Base-by-base conservation (phyloP, 2,113 vertebrate genomes). In the Amphiprion percula region DNA sequence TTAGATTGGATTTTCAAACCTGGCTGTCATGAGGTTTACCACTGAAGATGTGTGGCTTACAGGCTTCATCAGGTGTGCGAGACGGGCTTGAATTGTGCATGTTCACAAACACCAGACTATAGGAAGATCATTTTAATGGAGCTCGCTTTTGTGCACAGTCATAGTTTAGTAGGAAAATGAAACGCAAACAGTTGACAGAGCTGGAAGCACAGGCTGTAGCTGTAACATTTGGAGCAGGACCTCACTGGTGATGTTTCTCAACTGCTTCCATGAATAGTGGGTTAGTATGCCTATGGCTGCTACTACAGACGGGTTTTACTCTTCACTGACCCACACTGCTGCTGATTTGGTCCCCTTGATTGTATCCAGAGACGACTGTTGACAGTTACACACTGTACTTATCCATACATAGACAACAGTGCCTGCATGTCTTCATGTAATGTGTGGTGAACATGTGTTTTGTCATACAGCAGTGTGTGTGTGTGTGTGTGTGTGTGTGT, bases 301-400 rank as follows among this genome's bases (percentile, higher is more conserved):
- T 49, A 17, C 50, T 65, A 46, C n/a, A 37, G 56, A 44, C 2
- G 28, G 17, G 11, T 3, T 69, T 64, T 39, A 41, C 52, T 66
- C 59, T 61, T 66, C 56, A 50, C 17, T 82, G 68, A 72, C 47
- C 53, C 46, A 12, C 60, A 63, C 15, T 52, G 26, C 54, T 67
- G 44, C 63, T 78, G 11, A 61, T 62, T 37, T 61, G 49, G n/a
- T 58, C 52, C 63, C 19, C 41, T 33, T 78, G 78, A 84, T 23
- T 66, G 24, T 50, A 64, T 79, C 63, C 62, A 70, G 66, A 79
- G 52, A 49, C 55, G 24, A 24, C 4, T 65, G 63, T 49, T 61
- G 21, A 62, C 68, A 71, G 15, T 46, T 59, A 68, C 66, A 72
- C 68, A 68, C 66, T 72, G 76, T 66, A 83, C 68, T 21, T 76